Conservation (phyloP, 1,140 invertebrate species). For the Drosophila trapezifrons region DNA sequence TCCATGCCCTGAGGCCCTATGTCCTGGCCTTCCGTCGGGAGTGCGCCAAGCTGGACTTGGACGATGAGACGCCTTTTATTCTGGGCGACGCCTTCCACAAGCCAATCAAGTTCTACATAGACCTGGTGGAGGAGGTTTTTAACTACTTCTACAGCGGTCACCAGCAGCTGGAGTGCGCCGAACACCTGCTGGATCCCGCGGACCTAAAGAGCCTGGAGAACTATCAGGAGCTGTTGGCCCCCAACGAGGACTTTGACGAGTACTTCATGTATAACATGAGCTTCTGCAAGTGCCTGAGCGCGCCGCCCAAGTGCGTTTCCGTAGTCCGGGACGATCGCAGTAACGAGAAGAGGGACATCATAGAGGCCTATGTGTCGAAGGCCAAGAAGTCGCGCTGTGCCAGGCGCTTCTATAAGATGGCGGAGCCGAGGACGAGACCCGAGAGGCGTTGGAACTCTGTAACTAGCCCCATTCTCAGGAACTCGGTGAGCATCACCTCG, state of each 20-base stretch:
- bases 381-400: conserved; percentile 13
- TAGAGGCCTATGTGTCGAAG: background rate
- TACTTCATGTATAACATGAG: conserved; percentile 61
- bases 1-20: conserved; percentile 27
- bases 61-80: conserved; percentile 37
- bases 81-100: conserved; percentile 70
- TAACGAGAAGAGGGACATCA: conserved; percentile 1
- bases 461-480: too few relatives aligned
- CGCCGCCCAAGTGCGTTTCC: conserved; percentile 10
- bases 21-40: conserved; percentile 45
- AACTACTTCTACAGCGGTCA: conserved; percentile 54
- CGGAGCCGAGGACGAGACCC: background rate
- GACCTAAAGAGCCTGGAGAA: conserved; percentile 44
- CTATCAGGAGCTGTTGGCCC: conserved; percentile 50
- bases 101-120: conserved; percentile 67
- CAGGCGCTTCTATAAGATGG: conserved; percentile 6
- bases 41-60: conserved; percentile 35
- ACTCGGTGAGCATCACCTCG: background rate
- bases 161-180: conserved; percentile 54
- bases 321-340: background rate
- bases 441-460: too few relatives aligned
- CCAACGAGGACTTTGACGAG: conserved; percentile 71
- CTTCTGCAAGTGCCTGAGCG: conserved; percentile 63
- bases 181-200: conserved; percentile 58
- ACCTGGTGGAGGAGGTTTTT: conserved; percentile 67